Base-by-base conservation (phyloP, 2,888 invertebrate genomes). In the Leptinotarsa peninsularis region DNA sequence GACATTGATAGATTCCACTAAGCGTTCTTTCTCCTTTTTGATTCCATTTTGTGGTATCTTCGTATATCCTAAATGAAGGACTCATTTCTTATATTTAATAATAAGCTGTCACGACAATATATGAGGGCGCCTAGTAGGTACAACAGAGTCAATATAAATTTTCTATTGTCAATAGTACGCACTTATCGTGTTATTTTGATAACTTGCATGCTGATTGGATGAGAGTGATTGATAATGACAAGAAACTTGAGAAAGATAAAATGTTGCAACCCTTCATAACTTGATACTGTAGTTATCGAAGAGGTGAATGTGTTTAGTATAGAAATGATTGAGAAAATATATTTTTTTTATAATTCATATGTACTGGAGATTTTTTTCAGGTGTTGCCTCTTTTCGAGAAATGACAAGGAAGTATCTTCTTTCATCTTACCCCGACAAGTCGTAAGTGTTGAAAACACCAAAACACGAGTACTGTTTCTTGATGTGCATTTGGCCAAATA, bases 21-120 rank as follows among this genome's bases (percentile, higher is more conserved):
- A 58, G 18, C 58, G 58, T 5, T 52, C n/a, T 52, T 17, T n/a
- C n/a, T 52, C 52, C n/a, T 52, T n/a, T 52, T 21, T 18, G 21
- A 58, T 58, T 18, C 23, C 58, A 21, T 18, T 18, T 58, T 18
- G 21, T 4, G 14, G 58, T 58, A 58, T 58, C n/a, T 58, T 58
- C 18, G 18, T 58, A 21, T 21, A 14, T 13, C 23, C 4, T n/a
- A 14, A 13, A 58, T 58, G n/a, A 49, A n/a, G 14, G 52, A 27
- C 54, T 27, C 54, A 68, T 50, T 68, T 68, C 15, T 52, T 54
- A 10, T 52, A 17, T 68, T 54, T 10, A 50, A 68, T 68, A 68
- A 21, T 33, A 50, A 68, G 23, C 50, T 54, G 23, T 68, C 68
- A 54, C 54, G 54, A 18, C 33, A 68, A 18, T n/a, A 50, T 58